Conservation (phyloP, 2,888 invertebrate species). For the Camptogramma bilineatum region DNA sequence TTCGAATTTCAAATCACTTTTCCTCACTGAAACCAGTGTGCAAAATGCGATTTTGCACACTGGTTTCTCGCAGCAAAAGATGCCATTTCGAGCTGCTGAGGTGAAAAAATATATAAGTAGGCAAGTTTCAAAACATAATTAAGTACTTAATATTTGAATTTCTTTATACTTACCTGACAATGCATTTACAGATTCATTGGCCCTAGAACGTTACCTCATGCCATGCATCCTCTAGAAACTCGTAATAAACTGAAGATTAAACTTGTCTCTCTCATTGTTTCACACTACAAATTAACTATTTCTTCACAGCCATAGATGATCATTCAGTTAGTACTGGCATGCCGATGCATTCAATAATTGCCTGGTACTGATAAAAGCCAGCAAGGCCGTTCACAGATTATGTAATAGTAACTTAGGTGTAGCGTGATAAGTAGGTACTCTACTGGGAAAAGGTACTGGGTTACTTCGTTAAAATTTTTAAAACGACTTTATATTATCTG, state of each 20-base stretch:
- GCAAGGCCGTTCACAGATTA: slow-evolving; percentile 49
- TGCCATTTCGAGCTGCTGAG: too few species aligned
- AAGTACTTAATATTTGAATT: too few species aligned
- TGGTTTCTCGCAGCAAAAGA: too few species aligned
- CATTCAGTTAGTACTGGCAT: slow-evolving; percentile 14
- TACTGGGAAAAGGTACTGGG: slow-evolving; percentile 41
- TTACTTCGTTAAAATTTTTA: slow-evolving; percentile 35
- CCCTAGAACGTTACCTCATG: background rate
- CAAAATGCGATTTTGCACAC: too few species aligned
- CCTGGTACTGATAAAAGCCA: slow-evolving; percentile 54
- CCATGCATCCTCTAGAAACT: background rate
- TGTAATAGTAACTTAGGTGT: slow-evolving; percentile 1
- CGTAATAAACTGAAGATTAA: background rate
- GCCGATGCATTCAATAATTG: slow-evolving; percentile 46
- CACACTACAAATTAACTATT: background rate
- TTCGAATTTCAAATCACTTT: too few species aligned
- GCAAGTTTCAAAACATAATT: too few species aligned
- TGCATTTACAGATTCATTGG: too few species aligned
- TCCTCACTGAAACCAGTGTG: too few species aligned
- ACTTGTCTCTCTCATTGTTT: background rate
- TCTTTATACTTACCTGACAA: too few species aligned
- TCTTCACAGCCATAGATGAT: background rate
- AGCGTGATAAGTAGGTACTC: slow-evolving; percentile 54
- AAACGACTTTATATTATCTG: slow-evolving; percentile 10
- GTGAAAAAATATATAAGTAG: too few species aligned